phyloP scores from a whole-genome alignment of 1,140 invertebrate genomes.

The Ridgeia piscesae region DNA sequence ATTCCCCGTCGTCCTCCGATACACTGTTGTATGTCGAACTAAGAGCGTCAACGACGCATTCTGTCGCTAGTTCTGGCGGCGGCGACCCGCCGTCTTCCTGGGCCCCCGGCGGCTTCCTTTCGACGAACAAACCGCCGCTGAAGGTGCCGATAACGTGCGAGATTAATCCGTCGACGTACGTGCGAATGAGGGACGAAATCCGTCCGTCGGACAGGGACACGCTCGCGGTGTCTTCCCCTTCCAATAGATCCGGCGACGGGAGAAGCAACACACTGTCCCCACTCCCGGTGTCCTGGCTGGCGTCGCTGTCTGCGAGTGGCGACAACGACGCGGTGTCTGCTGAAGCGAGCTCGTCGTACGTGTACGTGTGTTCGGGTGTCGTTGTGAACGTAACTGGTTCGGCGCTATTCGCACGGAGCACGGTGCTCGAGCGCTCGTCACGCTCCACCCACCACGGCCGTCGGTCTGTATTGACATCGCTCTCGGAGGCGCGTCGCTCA shows the following conservation, averaged over 20 bases:
- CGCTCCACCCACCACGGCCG: not conserved
- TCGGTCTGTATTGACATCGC: not conserved
- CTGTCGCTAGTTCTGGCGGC: not conserved
- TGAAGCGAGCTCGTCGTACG: not conserved
- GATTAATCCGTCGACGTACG: not conserved
- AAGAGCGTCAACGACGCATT: not conserved
- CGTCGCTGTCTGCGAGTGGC: not conserved
- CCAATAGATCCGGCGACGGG: not conserved
- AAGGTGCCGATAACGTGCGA: not conserved
- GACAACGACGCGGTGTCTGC: not conserved
- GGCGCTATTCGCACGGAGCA: not conserved
- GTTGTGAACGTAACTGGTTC: not conserved
- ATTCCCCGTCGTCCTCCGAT: not conserved
- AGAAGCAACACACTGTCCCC: not conserved
- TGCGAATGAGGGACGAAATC: not conserved
- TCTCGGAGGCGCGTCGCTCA: not conserved
- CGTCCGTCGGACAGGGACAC: not conserved
- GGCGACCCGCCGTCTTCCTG: not conserved
- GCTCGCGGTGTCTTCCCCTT: not conserved
- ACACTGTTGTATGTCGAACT: not conserved
- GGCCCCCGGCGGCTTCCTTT: not conserved
- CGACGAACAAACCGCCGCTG: not conserved
- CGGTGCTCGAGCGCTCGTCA: not conserved
- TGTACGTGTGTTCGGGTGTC: not conserved
- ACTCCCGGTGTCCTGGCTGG: not conserved